These are phyloP conservation scores for Leptobrachium ailaonicum DNA, from an alignment of 2,113 vertebrate genomes.

Conservation along the genomic window DNA sequence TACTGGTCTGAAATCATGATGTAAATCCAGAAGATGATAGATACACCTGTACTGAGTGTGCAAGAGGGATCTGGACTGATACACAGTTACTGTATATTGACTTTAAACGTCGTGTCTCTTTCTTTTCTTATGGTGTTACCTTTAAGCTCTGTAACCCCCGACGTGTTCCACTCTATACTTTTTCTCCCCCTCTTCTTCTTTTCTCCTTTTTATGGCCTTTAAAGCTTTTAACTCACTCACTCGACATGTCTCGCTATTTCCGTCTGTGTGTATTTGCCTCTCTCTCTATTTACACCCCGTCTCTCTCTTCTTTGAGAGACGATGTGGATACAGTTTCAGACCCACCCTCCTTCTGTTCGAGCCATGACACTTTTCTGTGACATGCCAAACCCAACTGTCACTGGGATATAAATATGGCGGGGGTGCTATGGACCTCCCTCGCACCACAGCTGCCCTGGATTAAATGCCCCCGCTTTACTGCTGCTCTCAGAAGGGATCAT, in stretches of 20 bases:
- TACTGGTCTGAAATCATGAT: slow-evolving; percentile 63
- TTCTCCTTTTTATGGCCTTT: neutral
- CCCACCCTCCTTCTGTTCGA: slow-evolving; percentile 1
- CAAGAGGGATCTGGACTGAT: too few species aligned
- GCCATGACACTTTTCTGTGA: slow-evolving; percentile 11
- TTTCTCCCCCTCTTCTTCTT: neutral
- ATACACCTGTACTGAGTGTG: too few species aligned
- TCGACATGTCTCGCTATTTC: neutral
- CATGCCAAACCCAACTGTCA: slow-evolving; percentile 24
- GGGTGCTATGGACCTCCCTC: neutral
- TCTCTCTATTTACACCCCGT: neutral
- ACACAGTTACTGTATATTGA: too few species aligned
- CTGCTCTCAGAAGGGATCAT: neutral
- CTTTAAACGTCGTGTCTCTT: too few species aligned
- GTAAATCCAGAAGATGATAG: neutral
- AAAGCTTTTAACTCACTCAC: neutral
- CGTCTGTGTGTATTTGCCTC: neutral
- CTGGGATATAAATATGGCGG: slow-evolving; percentile 15
- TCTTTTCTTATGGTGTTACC: too few species aligned
- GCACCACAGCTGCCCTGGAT: slow-evolving; percentile 17
- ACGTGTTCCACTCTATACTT: too few species aligned
- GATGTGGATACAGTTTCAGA: slow-evolving; percentile 33
- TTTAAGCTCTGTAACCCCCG: too few species aligned
- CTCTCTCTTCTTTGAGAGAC: neutral
- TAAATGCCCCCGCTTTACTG: neutral